Percentiles rank a stretch among this genome's conserved stretches.
These are phyloP conservation scores for Pseudochirops corinnae DNA, from an alignment of 2,797 vertebrate species.

Conservation along the genomic window DNA sequence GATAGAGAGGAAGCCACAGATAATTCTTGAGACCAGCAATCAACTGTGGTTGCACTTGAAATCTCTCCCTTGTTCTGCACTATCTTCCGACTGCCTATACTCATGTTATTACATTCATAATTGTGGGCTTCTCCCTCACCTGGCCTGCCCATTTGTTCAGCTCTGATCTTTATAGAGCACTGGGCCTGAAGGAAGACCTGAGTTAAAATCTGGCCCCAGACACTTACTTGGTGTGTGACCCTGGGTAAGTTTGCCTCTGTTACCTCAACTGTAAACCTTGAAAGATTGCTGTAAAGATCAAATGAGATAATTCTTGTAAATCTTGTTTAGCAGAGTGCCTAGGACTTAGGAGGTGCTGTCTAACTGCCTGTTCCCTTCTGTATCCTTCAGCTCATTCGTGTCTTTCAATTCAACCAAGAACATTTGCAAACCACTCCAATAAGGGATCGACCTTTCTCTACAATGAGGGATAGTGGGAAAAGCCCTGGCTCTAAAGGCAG, in stretches of 20 bases:
- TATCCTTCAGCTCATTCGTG: not conserved
- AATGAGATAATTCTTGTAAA: not conserved
- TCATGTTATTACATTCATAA: not conserved
- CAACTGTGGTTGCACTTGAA: not conserved
- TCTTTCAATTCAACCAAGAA: not conserved
- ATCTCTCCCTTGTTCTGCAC: not conserved
- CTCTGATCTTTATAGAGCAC: not conserved
- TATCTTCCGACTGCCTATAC: too few relatives aligned
- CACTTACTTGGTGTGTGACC: not conserved
- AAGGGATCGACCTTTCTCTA: not conserved
- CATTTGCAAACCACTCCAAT: not conserved
- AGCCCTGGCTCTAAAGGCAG: not conserved
- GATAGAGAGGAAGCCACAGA: not conserved
- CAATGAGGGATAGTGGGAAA: not conserved
- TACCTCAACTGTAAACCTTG: not conserved
- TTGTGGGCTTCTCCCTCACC: not conserved
- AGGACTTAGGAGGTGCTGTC: not conserved
- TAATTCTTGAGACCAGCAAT: not conserved
- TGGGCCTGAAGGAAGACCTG: not conserved
- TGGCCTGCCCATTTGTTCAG: not conserved
- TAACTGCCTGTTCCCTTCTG: not conserved
- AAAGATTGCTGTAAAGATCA: not conserved
- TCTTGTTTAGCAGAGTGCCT: not conserved
- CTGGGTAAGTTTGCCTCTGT: not conserved
- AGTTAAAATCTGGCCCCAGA: not conserved